phyloP scores from a whole-genome alignment of 2,797 vertebrate genomes.

The Arctocebus calabarensis region DNA sequence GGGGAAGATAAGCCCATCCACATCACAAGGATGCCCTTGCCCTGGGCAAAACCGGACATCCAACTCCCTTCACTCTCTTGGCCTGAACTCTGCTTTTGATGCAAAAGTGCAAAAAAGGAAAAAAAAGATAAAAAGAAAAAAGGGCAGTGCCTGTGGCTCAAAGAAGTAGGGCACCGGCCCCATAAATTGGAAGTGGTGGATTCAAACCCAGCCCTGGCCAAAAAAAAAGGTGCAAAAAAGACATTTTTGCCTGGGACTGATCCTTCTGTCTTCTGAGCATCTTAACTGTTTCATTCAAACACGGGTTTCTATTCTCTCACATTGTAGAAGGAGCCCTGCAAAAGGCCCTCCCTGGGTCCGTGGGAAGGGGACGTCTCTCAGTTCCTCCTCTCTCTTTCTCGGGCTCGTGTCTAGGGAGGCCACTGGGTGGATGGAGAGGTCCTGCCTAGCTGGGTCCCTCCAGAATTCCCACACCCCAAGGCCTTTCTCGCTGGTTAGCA shows the following conservation, averaged over 20 bases:
- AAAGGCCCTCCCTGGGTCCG: background rate
- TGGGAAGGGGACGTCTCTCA: background rate
- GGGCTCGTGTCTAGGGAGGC: background rate
- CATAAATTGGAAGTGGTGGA: no score
- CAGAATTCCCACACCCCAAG: background rate
- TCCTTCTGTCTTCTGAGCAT: background rate
- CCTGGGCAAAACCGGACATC: background rate
- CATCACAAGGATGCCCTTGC: background rate
- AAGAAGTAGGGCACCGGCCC: no score
- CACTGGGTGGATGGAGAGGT: rapidly evolving
- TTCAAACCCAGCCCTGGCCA: no score
- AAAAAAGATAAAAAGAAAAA: no score
- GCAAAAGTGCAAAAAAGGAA: background rate
- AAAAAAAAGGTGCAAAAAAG: no score
- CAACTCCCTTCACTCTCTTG: background rate
- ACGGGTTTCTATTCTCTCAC: background rate
- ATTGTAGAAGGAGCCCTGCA: background rate
- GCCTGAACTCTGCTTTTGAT: background rate
- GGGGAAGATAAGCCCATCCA: background rate
- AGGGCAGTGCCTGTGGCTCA: no score
- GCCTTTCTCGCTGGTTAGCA: background rate
- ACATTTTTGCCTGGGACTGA: background rate
- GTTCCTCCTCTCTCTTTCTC: background rate
- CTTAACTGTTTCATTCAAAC: background rate
- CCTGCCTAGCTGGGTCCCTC: no score